Evolutionary conservation across 2,797 vertebrate species (phyloP).

Genomic region (Mormyrops boulengeri): DNA sequence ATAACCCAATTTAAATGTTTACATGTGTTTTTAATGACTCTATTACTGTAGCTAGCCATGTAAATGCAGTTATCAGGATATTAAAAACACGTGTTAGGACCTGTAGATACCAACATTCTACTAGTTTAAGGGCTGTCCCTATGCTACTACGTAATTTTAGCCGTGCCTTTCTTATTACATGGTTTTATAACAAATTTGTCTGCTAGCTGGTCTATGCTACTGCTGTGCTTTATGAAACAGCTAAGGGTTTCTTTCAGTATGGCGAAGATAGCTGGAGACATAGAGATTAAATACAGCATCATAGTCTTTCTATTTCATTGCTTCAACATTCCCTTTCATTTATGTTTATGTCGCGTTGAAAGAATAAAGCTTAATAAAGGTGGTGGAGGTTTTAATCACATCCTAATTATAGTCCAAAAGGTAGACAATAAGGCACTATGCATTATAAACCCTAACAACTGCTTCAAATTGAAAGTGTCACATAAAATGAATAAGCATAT

Average conservation of each 20-base stretch:
- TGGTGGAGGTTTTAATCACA: not conserved
- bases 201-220: not conserved
- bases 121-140: not conserved
- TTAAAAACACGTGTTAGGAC: not conserved
- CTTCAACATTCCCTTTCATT: not conserved
- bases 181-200: not conserved
- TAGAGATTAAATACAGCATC: not conserved
- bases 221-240: not conserved
- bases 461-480: conserved; percentile 1
- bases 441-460: not conserved
- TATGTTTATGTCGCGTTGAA: not conserved
- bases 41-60: not conserved
- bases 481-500: not conserved
- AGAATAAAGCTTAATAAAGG: not conserved
- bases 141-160: not conserved
- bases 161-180: not conserved
- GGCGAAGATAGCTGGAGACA: not conserved
- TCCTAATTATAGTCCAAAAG: not conserved
- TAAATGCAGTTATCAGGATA: not conserved
- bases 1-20: not conserved
- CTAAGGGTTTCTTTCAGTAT: not conserved
- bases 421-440: not conserved
- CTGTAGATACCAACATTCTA: not conserved
- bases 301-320: not conserved
- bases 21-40: not conserved